These are phyloP conservation scores for Opisthograptis luteolata DNA, from an alignment of 2,888 invertebrate species.

Conservation along the genomic window DNA sequence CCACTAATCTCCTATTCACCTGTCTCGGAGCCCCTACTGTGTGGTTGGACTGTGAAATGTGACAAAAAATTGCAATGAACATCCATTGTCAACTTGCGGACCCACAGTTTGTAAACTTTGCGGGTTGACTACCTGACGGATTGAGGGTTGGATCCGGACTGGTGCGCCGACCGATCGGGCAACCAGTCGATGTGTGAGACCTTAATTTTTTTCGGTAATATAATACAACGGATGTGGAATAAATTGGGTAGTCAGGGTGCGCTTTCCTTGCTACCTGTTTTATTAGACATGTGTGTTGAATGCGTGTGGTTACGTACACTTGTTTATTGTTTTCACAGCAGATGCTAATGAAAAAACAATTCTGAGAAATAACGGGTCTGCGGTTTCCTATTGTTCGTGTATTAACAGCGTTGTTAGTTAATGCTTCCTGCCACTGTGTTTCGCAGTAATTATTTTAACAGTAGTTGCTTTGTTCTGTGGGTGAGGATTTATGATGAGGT, in stretches of 20 bases:
- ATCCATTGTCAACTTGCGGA: conserved; percentile 62
- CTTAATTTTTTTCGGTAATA: conserved; percentile 71
- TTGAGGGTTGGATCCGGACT: conserved; percentile 62
- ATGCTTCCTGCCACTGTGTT: conserved; percentile 74
- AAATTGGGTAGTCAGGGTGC: conserved; percentile 82
- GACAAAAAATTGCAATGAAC: conserved; percentile 82
- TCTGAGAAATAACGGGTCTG: conserved; percentile 69
- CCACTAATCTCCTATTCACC: conserved; percentile 79
- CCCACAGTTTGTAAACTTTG: conserved; percentile 77
- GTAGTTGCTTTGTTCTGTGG: conserved; percentile 52
- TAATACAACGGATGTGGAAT: conserved; percentile 82
- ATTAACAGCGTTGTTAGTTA: conserved; percentile 60
- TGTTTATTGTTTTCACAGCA: conserved; percentile 56
- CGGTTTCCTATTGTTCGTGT: conserved; percentile 68
- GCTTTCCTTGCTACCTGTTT: conserved; percentile 80
- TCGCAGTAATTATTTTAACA: conserved; percentile 62
- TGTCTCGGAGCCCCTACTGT: conserved; percentile 69
- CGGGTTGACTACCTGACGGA: conserved; percentile 76
- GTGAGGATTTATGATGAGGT: conserved; percentile 37
- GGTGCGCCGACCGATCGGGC: conserved; percentile 69
- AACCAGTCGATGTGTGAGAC: conserved; percentile 76
- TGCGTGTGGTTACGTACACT: conserved; percentile 46
- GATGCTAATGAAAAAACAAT: conserved; percentile 63
- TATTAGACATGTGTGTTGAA: conserved; percentile 64
- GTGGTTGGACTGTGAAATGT: conserved; percentile 80